Base-by-base conservation (phyloP, 1,140 invertebrate species). In the Euwallacea fornicatus region DNA sequence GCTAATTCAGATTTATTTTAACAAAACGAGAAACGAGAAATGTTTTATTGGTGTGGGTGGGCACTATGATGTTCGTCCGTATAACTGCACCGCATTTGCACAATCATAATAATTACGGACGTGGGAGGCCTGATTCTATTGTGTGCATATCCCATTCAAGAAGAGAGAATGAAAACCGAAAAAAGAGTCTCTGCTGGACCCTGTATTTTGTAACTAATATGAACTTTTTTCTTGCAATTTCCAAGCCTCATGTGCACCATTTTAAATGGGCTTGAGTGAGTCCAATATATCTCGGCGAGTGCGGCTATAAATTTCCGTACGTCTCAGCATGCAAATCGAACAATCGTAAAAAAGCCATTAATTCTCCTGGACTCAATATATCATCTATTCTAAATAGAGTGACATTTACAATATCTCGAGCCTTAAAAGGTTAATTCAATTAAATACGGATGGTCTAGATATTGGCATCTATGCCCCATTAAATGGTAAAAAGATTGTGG, bases 71-170 rank as follows among this genome's bases (percentile, higher is more conserved):
- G 54, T 44, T 55, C 64, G 53, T 66, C 64, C 62, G 58, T 47
- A 64, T 72, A 33, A 33, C 21, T 33, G 21, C 21, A 33, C 21
- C 21, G 21, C 21, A 33, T 33, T 72, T 60, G 71, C 71, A 67
- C 71, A 72, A 72, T 72, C 55, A 72, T 72, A 72, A 72, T 67
- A 66, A 66, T 60, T 66, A 69, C 47, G n/a, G 21, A 16, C 15
- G 71, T 72, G 71, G 71, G 71, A 64, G 71, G 56, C 47, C 66
- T 56, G 56, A 67, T 67, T 72, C 71, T 65, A 72, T 72, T 72
- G 71, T 72, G 71, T 72, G 71, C 58, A 72, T 72, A 72, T 72
- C 58, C 71, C 66, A 72, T 72, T 72, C 66, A 68, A 62, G 56
- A 43, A 44, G 9, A 61, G 71, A 72, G 63, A 47, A 50, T 47